These are phyloP conservation scores for Holothuria scabra DNA, from an alignment of 53 echinoderm and acorn worm genomes.

Conservation along the genomic window DNA sequence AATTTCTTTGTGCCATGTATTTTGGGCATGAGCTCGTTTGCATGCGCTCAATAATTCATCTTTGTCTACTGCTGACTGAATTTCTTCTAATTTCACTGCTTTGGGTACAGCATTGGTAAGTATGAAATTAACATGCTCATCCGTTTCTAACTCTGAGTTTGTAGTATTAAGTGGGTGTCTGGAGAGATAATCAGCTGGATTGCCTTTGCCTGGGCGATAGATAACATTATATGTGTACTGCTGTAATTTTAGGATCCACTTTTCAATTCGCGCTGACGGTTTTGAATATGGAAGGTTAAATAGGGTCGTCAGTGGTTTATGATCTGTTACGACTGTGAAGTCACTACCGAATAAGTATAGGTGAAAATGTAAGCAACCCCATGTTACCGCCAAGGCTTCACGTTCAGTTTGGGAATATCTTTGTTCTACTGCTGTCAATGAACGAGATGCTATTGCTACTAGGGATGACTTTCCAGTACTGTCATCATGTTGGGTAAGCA, in stretches of 20 bases:
- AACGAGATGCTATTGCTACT: conserved; percentile 11
- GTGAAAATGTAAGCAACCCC: conserved; percentile 55
- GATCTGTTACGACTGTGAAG: conserved; percentile 53
- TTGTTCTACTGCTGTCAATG: conserved; percentile 24
- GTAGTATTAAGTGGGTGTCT: no score
- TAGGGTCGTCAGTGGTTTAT: conserved; percentile 51
- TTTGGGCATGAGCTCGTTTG: no score
- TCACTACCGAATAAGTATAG: conserved; percentile 50
- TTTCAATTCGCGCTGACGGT: conserved; percentile 59
- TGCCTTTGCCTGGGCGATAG: conserved; percentile 56
- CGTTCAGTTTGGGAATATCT: conserved; percentile 62
- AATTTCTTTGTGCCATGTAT: no score
- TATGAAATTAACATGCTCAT: no score
- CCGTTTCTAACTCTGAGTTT: no score
- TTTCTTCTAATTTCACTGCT: no score
- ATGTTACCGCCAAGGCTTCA: conserved; percentile 56
- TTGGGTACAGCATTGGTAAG: no score
- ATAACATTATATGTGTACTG: conserved; percentile 44
- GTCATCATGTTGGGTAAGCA: no score
- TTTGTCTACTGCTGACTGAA: no score
- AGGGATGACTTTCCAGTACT: no score
- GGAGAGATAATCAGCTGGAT: no score
- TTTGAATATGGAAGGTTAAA: conserved; percentile 55
- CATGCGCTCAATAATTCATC: no score
- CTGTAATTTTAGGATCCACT: conserved; percentile 58